phyloP scores from a whole-genome alignment of 2,888 invertebrate species.

The Leucophora obtusa region DNA sequence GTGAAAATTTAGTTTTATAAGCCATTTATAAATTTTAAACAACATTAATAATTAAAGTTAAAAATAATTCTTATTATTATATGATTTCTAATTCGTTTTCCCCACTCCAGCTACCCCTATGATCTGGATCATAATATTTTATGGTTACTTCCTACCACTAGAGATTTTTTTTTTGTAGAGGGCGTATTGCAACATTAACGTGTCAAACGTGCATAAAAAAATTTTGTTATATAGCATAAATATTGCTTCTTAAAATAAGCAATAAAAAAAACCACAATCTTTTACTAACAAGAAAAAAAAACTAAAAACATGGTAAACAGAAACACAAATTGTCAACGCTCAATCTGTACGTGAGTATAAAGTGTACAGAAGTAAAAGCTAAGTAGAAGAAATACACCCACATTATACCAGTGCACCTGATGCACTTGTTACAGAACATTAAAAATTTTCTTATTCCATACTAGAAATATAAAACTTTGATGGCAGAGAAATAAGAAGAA shows the following conservation, averaged over 20 bases:
- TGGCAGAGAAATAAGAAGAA: slow-evolving; percentile 31
- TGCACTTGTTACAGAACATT: slow-evolving; percentile 63
- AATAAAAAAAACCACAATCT: slow-evolving; percentile 53
- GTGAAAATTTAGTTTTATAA: too few species aligned
- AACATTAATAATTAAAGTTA: too few species aligned
- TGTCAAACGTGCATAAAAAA: slow-evolving; percentile 58
- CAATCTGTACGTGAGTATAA: slow-evolving; percentile 58
- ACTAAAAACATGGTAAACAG: slow-evolving; percentile 1
- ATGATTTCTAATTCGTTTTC: background rate
- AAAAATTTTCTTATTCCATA: slow-evolving; percentile 59
- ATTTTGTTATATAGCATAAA: slow-evolving; percentile 39
- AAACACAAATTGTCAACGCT: slow-evolving; percentile 61
- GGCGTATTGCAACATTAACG: slow-evolving; percentile 55
- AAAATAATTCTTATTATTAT: too few species aligned
- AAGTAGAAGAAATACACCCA: slow-evolving; percentile 26
- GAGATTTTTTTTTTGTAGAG: slow-evolving; percentile 26
- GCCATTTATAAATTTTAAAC: too few species aligned
- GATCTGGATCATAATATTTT: slow-evolving; percentile 28
- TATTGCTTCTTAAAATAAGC: slow-evolving; percentile 54
- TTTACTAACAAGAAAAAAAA: slow-evolving; percentile 37
- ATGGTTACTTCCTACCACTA: slow-evolving; percentile 9
- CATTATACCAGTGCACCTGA: slow-evolving; percentile 61
- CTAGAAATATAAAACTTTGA: slow-evolving; percentile 42
- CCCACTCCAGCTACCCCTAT: background rate
- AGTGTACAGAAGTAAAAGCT: slow-evolving; percentile 8